A percentile compares a stretch with the other conserved stretches of the same genome.
These are phyloP conservation scores for Typhlichthys eigenmanni DNA, from an alignment of 2,797 vertebrate genomes.

Conservation along the genomic window DNA sequence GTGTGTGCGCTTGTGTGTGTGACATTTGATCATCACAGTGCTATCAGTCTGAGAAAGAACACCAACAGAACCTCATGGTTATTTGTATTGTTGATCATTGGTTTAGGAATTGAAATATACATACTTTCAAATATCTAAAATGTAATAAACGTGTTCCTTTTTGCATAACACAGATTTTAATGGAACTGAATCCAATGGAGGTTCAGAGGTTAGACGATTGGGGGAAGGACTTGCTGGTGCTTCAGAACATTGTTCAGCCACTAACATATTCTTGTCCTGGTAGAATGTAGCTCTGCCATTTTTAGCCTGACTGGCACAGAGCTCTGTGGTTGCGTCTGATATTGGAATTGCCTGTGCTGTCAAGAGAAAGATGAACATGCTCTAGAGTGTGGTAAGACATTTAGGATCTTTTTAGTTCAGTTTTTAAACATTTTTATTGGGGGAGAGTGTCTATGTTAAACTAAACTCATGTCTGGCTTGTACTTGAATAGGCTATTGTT, in stretches of 20 bases:
- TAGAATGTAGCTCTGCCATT: slow-evolving; percentile 72
- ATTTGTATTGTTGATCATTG: neutral
- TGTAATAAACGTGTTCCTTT: neutral
- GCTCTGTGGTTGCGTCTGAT: slow-evolving; percentile 60
- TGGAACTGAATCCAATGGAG: slow-evolving; percentile 1
- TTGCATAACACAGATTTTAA: neutral
- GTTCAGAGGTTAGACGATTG: slow-evolving; percentile 41
- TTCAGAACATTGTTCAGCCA: slow-evolving; percentile 63
- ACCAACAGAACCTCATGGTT: neutral
- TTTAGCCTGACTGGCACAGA: slow-evolving; percentile 63
- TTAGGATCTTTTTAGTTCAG: slow-evolving; percentile 14
- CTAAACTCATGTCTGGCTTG: neutral
- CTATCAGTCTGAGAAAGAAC: slow-evolving; percentile 1
- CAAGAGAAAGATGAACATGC: slow-evolving; percentile 39
- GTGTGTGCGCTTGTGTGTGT: slow-evolving; percentile 21
- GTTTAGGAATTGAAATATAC: too few species aligned
- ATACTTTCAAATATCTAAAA: neutral
- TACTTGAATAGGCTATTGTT: neutral
- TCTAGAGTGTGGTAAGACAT: slow-evolving; percentile 51
- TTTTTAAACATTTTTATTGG: neutral
- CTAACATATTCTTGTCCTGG: slow-evolving; percentile 56
- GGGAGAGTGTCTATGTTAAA: neutral
- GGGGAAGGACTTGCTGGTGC: slow-evolving; percentile 56
- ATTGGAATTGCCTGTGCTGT: slow-evolving; percentile 52
- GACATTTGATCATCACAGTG: slow-evolving; percentile 31